Evolutionary conservation across 2,113 vertebrate genomes (phyloP), one percentile per base, ranked within the genome.

Genomic region (Coracopsis vasa): DNA sequence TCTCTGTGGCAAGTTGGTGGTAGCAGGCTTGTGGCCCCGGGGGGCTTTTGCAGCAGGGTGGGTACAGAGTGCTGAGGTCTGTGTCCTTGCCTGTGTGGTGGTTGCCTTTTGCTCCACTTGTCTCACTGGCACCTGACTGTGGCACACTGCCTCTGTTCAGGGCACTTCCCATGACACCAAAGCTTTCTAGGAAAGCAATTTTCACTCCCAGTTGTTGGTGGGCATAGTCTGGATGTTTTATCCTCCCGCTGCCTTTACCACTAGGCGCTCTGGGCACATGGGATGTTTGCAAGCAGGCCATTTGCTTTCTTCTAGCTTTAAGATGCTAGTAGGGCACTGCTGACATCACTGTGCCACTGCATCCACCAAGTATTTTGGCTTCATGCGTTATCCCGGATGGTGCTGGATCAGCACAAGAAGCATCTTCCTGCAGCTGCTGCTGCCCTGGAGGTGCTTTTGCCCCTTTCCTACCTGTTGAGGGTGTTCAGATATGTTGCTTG

Each of bases 21-120:
- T 3, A 11, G 48, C n/a, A 19, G 42, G 28, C 35, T 16, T 0
- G 0, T 41, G n/a, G 20, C 16, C 25, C 17, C 0, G 10, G 20
- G 44, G 24, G 16, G 4, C 28, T 71, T 71, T 70, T 31, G 33
- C 51, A 45, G 35, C 21, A 50, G 18, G 25, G 10, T 54, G 41
- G 58, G 18, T 85, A 20, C 44, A n/a, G 19, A 39, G 60, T 58
- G 31, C 41, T 5, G 7, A 13, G 16, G n/a, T 42, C 84, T 39
- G 15, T 33, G 42, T 74, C 41, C 39, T 39, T 53, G 35, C 28
- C 74, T 41, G 29, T 11, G 1, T 11, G 5, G 58, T 1, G 4
- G 29, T 47, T 47, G 27, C 50, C 25, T 3, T 4, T 35, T 65
- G 33, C 33, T 62, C 29, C 20, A 3, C 58, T 72, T 39, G 35